phyloP scores from a whole-genome alignment of 2,113 vertebrate species.

The Ibidorhyncha struthersii region DNA sequence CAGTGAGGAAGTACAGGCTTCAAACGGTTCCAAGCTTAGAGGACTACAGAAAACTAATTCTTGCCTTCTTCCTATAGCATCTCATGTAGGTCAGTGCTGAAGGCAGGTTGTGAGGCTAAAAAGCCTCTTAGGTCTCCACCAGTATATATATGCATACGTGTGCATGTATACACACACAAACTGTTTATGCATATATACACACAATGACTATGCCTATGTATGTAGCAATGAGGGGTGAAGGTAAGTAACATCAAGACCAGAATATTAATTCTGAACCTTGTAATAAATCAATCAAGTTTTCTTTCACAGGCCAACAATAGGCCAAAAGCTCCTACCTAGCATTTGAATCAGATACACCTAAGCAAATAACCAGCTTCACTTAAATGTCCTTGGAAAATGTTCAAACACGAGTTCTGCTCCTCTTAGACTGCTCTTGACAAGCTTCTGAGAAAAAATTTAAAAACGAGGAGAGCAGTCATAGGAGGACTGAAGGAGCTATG shows the following conservation, averaged over 20 bases:
- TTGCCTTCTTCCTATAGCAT: not conserved
- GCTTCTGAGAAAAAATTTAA: not conserved
- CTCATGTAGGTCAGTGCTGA: not conserved
- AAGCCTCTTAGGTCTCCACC: not conserved
- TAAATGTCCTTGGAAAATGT: not conserved
- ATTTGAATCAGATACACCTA: not conserved
- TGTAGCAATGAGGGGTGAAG: not conserved
- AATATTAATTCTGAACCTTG: not conserved
- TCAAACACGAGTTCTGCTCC: not conserved
- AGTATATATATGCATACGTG: not conserved
- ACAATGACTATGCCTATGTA: fast-evolving
- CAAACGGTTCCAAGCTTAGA: not conserved
- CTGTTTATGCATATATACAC: not conserved
- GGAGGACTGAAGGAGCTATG: not conserved
- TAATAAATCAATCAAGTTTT: not conserved
- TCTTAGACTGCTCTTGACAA: not conserved
- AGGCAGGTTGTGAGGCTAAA: not conserved
- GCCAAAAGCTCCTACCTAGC: not conserved
- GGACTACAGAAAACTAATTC: not conserved
- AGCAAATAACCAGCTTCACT: not conserved
- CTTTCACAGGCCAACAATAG: not conserved
- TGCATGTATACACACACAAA: not conserved
- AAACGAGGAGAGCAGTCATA: not conserved
- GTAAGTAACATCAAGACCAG: not conserved
- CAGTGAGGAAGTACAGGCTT: not conserved